phyloP scores from a whole-genome alignment of 2,113 vertebrate genomes.

The Cardinalis cardinalis region DNA sequence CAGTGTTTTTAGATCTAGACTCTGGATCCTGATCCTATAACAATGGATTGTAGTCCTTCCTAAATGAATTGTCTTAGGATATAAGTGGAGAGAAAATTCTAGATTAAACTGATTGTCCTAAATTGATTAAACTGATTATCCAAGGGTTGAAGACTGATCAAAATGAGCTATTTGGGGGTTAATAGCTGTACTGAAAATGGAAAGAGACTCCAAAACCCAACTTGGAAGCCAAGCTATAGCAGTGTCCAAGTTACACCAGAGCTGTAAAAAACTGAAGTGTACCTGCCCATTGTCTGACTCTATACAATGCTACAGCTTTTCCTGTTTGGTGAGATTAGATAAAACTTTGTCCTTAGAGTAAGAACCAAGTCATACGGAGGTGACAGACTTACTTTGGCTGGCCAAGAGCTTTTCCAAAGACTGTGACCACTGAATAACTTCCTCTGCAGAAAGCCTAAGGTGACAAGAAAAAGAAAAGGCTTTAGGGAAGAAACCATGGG shows the following conservation, averaged over 20 bases:
- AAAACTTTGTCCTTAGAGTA: background rate
- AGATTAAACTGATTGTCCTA: background rate
- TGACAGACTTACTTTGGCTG: constrained; percentile 68
- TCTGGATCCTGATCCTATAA: background rate
- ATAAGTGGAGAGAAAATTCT: background rate
- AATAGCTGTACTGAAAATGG: background rate
- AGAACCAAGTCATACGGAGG: background rate
- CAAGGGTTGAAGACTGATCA: background rate
- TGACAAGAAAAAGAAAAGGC: background rate
- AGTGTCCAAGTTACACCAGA: background rate
- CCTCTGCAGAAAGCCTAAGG: constrained; percentile 70
- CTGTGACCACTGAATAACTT: constrained; percentile 77
- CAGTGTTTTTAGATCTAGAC: background rate
- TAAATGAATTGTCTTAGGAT: background rate
- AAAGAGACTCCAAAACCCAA: background rate
- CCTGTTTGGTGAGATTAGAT: background rate
- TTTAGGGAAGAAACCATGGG: background rate
- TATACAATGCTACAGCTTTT: background rate
- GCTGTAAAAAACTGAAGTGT: background rate
- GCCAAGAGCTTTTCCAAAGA: constrained; percentile 77
- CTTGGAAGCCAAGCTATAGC: background rate
- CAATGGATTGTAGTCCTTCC: background rate
- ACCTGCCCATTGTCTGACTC: background rate
- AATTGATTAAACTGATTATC: background rate
- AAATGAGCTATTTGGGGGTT: background rate